Percentiles rank a stretch among this genome's conserved stretches.
phyloP scores from a whole-genome alignment of 1,140 invertebrate species.

The Macrostomum lignano region DNA sequence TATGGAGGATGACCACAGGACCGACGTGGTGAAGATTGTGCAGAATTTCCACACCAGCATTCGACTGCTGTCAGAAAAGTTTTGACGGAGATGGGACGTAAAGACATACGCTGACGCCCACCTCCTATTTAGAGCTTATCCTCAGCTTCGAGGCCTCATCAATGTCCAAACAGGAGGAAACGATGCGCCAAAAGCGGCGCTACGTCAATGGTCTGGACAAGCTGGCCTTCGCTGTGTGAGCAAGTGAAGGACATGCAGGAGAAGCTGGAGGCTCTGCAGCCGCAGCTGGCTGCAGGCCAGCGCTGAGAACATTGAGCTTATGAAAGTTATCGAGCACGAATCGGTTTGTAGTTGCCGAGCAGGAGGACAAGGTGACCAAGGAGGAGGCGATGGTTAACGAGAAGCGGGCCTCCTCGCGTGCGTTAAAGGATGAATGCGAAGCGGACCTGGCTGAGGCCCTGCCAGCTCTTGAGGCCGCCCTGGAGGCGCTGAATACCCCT shows the following conservation, averaged over 20 bases:
- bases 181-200: constrained; percentile 42
- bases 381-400: constrained; percentile 27
- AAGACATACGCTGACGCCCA: constrained; percentile 61
- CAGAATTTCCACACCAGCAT: constrained; percentile 23
- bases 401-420: constrained; percentile 34
- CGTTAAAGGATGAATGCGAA: constrained; percentile 38
- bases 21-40: constrained; percentile 16
- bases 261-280: constrained; percentile 24
- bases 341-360: constrained; percentile 10
- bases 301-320: constrained; percentile 34
- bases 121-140: constrained; percentile 59
- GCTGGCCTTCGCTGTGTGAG: constrained; percentile 41
- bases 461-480: constrained; percentile 25
- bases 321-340: constrained; percentile 11
- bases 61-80: constrained; percentile 35
- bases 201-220: constrained; percentile 59
- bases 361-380: constrained; percentile 35
- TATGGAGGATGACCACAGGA: constrained; percentile 23
- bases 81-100: constrained; percentile 37
- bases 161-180: constrained; percentile 44
- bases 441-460: constrained; percentile 26
- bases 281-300: constrained; percentile 20
- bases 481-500: constrained; percentile 25
- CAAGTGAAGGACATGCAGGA: constrained; percentile 39
- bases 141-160: constrained; percentile 47